Conservation (phyloP, 23 tunicate species). For the Styela clava region DNA sequence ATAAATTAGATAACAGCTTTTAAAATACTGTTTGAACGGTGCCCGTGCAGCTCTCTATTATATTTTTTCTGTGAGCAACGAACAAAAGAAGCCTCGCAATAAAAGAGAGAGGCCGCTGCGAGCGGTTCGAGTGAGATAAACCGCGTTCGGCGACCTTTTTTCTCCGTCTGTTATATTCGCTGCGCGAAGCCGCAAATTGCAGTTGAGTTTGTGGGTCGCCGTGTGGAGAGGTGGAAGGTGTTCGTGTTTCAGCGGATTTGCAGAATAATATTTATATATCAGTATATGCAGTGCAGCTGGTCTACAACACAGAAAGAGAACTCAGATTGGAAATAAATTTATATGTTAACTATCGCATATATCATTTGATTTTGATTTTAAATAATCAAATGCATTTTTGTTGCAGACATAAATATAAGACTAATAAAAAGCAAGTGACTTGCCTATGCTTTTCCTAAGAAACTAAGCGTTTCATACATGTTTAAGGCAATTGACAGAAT, state of each 20-base stretch:
- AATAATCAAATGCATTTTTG: no score
- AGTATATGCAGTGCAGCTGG: no score
- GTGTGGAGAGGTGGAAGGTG: no score
- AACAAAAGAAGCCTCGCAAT: background rate
- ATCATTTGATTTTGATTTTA: no score
- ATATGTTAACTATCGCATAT: no score
- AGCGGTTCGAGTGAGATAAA: background rate
- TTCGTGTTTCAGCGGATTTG: no score
- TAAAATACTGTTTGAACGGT: background rate
- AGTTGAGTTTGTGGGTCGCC: background rate
- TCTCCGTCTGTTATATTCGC: background rate
- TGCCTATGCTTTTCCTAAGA: background rate
- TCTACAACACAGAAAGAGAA: no score
- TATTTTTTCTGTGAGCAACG: background rate
- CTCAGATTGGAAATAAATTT: no score
- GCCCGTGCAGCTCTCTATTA: background rate
- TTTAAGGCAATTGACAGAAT: conserved; percentile 12
- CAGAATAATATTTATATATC: background rate
- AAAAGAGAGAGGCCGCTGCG: background rate
- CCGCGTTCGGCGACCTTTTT: background rate
- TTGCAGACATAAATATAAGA: no score
- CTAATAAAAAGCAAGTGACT: background rate
- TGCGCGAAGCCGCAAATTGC: background rate
- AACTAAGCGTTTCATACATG: conserved; percentile 13
- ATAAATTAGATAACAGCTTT: background rate